These are phyloP conservation scores for Pogonomyrmex barbatus DNA, from an alignment of 1,140 invertebrate species.

Conservation along the genomic window DNA sequence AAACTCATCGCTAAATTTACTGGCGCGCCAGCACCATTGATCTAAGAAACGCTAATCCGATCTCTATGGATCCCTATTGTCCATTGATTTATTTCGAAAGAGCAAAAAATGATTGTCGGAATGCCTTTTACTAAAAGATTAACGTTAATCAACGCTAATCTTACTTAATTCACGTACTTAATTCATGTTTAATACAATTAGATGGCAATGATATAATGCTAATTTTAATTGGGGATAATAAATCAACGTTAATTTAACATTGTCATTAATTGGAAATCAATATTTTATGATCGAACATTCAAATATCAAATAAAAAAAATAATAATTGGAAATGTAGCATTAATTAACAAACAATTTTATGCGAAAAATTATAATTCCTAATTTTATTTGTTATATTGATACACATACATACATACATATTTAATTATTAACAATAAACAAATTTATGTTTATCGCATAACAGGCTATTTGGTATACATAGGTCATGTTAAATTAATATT, in stretches of 20 bases:
- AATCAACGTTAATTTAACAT: neutral
- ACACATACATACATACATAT: too few species aligned
- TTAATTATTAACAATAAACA: too few species aligned
- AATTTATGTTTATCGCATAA: neutral
- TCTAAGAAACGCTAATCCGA: conserved; percentile 63
- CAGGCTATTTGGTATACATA: neutral
- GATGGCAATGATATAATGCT: neutral
- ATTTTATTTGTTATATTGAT: too few species aligned
- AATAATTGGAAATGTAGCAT: neutral
- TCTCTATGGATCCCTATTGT: conserved; percentile 36
- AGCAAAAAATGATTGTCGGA: conserved; percentile 26
- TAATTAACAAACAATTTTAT: neutral
- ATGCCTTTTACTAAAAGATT: neutral
- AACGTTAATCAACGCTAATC: conserved; percentile 20
- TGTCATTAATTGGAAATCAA: neutral
- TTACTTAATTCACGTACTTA: neutral
- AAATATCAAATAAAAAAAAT: neutral
- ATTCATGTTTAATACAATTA: conserved; percentile 9
- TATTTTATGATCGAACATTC: neutral
- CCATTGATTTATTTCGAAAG: conserved; percentile 41
- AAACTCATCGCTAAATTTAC: conserved; percentile 28
- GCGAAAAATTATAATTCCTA: too few species aligned
- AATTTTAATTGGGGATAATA: neutral
- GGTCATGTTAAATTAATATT: neutral
- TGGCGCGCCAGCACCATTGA: conserved; percentile 61